Evolutionary conservation across 2,888 invertebrate species (phyloP), one percentile per base, ranked within the genome.

Genomic region (Habrosyne pyritoides): DNA sequence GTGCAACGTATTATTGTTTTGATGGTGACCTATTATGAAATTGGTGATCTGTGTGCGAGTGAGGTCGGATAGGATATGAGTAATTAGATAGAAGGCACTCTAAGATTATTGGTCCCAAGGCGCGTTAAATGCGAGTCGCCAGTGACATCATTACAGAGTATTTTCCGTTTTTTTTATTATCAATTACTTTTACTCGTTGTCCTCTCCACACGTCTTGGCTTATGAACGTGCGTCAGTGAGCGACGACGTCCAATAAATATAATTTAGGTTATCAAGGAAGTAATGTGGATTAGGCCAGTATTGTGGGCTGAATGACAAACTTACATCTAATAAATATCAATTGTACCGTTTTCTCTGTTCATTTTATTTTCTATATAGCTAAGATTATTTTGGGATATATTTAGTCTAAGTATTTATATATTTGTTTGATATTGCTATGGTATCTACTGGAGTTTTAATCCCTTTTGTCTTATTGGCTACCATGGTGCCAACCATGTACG

Each of bases 1-100:
- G 89, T 88, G 86, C 82, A 84, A 80, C 72, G 75, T 86, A 85
- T 80, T 81, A 79, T 87, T 89, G 87, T 91, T 89, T 89, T 89
- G 85, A 73, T 83, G 78, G 65, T 81, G 83, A 84, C 83, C 83
- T 87, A 84, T 87, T 89, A 84, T 82, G 86, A 87, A 86, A 89
- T 84, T 67, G 70, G 71, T 70, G 76, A 74, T 78, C 77, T 72
- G 67, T 76, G 33, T 61, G 64, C 12, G 53, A n/a, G 24, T 28
- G 61, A 67, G 63, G 58, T 77, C 77, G 81, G 76, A 79, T 75
- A 62, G 53, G 55, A 55, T 53, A 52, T 63, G 59, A 36, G 59
- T 72, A 75, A 79, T 76, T 77, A 71, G 54, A 66, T 77, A 71
- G 54, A 66, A 60, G 71, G 69, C 73, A 70, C 72, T 69, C 65